Evolutionary conservation across 30 jellyfish, hydroid and myxozoan species (phyloP).

Genomic region (Hydra vulgaris): DNA sequence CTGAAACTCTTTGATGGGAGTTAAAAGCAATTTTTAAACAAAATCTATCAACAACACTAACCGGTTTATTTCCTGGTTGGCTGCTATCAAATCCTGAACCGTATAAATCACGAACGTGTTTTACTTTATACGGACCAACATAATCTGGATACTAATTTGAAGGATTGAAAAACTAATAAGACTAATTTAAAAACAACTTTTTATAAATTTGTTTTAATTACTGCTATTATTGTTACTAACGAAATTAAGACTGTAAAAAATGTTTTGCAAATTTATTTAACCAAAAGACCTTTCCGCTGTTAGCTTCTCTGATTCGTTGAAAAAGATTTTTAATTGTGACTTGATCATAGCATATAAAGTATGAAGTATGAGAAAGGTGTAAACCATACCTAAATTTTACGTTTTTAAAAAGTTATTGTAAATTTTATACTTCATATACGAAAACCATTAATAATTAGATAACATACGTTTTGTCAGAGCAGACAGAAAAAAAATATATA

Average conservation of each 20-base stretch:
- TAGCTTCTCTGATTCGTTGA: conserved; percentile 50
- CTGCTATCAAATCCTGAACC: conserved; percentile 64
- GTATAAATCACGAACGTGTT: conserved; percentile 61
- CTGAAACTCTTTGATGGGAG: background rate
- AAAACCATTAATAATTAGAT: too few relatives aligned
- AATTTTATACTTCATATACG: too few relatives aligned
- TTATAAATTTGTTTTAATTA: too few relatives aligned
- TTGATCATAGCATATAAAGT: conserved; percentile 64
- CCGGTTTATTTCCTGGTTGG: conserved; percentile 72
- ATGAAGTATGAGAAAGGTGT: conserved; percentile 57
- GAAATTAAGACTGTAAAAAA: too few relatives aligned
- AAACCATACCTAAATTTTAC: conserved; percentile 56
- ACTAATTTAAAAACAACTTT: background rate
- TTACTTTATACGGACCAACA: conserved; percentile 51
- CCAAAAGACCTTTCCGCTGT: conserved; percentile 52
- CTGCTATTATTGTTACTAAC: too few relatives aligned
- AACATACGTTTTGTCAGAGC: too few relatives aligned
- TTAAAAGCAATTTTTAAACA: background rate
- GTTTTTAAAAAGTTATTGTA: too few relatives aligned
- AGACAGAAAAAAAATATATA: too few relatives aligned
- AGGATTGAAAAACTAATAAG: too few relatives aligned
- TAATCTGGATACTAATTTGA: conserved; percentile 48
- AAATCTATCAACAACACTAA: background rate
- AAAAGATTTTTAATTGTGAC: conserved; percentile 64
- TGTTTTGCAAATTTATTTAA: background rate